Conservation (phyloP, 2,797 vertebrate species). For the Astyanax mexicanus region DNA sequence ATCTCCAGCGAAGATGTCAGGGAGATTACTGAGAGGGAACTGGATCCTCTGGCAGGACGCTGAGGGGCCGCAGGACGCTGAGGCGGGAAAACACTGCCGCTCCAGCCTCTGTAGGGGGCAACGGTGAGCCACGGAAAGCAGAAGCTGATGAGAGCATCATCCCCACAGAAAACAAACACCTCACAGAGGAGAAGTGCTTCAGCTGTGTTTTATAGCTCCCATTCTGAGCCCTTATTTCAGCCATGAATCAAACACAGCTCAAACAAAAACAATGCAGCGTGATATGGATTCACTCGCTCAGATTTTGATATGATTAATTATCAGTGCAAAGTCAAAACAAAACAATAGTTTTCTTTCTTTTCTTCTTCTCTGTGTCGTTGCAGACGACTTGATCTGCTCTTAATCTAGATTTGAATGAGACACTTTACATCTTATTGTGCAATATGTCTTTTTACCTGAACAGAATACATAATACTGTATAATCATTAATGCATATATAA, state of each 20-base stretch:
- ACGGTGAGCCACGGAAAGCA: conserved; percentile 72
- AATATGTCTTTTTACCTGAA: too few relatives aligned
- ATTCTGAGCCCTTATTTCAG: conserved; percentile 36
- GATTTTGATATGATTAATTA: conserved; percentile 42
- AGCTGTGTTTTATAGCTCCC: conserved; percentile 28
- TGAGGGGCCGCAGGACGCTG: conserved; percentile 30
- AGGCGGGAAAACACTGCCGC: conserved; percentile 19
- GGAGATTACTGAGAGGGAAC: conserved; percentile 64
- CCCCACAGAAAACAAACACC: conserved; percentile 30
- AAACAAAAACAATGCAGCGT: conserved; percentile 27
- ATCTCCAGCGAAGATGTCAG: conserved; percentile 60
- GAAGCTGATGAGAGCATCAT: conserved; percentile 1
- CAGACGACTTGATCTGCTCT: not conserved
- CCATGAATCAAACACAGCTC: conserved; percentile 34
- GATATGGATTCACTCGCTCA: conserved; percentile 35
- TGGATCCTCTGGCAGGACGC: conserved; percentile 54
- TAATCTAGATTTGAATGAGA: conserved; percentile 2
- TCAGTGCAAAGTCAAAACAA: conserved; percentile 7
- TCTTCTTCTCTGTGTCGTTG: not conserved
- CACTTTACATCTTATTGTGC: too few relatives aligned
- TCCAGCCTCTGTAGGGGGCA: conserved; percentile 80
- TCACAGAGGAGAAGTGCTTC: conserved; percentile 29
- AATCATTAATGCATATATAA: too few relatives aligned
- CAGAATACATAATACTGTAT: too few relatives aligned
- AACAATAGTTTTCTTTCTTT: conserved; percentile 7